Evolutionary conservation across 2,797 vertebrate species (phyloP).

Genomic region (Premnoplex brunnescens): DNA sequence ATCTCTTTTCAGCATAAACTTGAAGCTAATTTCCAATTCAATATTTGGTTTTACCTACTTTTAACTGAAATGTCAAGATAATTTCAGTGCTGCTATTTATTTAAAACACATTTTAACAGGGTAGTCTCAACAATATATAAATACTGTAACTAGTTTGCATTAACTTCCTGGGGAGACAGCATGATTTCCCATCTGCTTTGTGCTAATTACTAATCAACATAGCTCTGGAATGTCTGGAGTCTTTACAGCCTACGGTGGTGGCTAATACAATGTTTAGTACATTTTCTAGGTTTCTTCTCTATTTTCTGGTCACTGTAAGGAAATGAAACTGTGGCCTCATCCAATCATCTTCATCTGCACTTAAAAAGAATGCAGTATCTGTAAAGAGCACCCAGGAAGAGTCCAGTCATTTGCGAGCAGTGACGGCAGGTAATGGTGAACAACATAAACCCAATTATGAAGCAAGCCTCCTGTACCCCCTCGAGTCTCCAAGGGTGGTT

Average conservation of each 20-base stretch:
- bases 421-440: not conserved
- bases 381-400: not conserved
- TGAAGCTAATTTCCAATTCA: slow-evolving; percentile 44
- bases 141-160: slow-evolving; percentile 67
- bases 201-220: slow-evolving; percentile 71
- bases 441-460: not conserved
- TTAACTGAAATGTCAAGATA: slow-evolving; percentile 65
- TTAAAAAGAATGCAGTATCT: not conserved
- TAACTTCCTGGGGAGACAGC: slow-evolving; percentile 70
- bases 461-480: not conserved
- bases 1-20: slow-evolving; percentile 29
- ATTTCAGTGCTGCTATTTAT: slow-evolving; percentile 64
- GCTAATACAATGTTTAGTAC: not conserved
- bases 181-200: slow-evolving; percentile 75
- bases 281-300: not conserved
- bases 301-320: not conserved
- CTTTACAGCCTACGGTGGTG: slow-evolving; percentile 35
- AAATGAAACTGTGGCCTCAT: not conserved
- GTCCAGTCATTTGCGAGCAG: not conserved
- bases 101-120: slow-evolving; percentile 68
- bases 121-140: slow-evolving; percentile 70
- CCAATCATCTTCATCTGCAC: not conserved
- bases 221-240: slow-evolving; percentile 55
- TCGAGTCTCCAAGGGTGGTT: not conserved
- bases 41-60: slow-evolving; percentile 49